Percentiles rank a stretch among this genome's conserved stretches.
phyloP scores from a whole-genome alignment of 2,113 vertebrate species.

The Rhipidura dahli region DNA sequence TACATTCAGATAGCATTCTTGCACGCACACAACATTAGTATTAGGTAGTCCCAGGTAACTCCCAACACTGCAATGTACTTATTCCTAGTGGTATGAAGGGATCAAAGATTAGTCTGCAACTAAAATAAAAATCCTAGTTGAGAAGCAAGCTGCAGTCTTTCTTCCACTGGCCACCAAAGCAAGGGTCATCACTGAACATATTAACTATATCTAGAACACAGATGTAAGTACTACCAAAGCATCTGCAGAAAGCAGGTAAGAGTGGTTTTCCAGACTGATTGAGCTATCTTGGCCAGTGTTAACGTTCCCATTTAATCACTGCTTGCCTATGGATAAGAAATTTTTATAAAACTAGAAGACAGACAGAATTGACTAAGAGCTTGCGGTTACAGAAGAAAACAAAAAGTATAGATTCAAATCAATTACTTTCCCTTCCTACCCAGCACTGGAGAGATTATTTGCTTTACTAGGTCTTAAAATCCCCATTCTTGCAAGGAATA shows the following conservation, averaged over 20 bases:
- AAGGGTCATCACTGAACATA: conserved; percentile 8
- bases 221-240: background rate
- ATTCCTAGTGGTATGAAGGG: conserved; percentile 49
- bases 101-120: conserved; percentile 14
- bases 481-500: background rate
- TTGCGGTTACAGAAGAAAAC: conserved; percentile 32
- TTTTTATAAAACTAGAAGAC: background rate
- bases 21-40: conserved; percentile 66
- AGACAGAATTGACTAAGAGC: background rate
- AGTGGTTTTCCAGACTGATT: background rate
- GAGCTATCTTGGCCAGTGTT: background rate
- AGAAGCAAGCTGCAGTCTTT: conserved; percentile 8
- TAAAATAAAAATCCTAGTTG: conserved; percentile 12
- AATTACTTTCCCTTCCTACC: background rate
- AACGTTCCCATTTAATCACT: background rate
- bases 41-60: conserved; percentile 62
- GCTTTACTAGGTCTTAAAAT: background rate
- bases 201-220: background rate
- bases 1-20: conserved; percentile 72
- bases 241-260: background rate
- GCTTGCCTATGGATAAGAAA: background rate
- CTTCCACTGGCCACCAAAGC: conserved; percentile 22
- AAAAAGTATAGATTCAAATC: background rate
- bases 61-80: conserved; percentile 55
- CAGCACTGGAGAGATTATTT: background rate